These are phyloP conservation scores for Aphidius ervi DNA, from an alignment of 1,140 invertebrate genomes.

Conservation along the genomic window DNA sequence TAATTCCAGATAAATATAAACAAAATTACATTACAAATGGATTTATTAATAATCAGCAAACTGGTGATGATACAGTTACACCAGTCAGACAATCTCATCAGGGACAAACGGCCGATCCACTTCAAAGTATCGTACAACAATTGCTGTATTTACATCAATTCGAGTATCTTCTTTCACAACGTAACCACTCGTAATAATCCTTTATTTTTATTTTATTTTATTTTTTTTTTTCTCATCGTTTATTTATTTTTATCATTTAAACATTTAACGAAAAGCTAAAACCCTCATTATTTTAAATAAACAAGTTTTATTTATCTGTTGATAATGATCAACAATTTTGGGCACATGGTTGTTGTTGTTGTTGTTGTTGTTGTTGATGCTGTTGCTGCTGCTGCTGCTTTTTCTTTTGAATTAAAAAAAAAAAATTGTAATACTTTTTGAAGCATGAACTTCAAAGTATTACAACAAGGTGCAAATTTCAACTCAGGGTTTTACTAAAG, in stretches of 20 bases:
- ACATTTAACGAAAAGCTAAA: too few species aligned
- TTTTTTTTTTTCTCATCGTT: too few species aligned
- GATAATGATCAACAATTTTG: background rate
- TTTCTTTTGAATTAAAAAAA: too few species aligned
- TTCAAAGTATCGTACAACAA: slow-evolving; percentile 50
- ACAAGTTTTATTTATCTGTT: background rate
- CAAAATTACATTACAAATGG: slow-evolving; percentile 34
- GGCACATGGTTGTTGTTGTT: too few species aligned
- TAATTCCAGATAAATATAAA: slow-evolving; percentile 21
- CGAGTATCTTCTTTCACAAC: slow-evolving; percentile 45
- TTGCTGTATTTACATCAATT: slow-evolving; percentile 44
- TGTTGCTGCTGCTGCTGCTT: too few species aligned
- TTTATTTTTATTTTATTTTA: background rate
- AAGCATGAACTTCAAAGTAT: too few species aligned
- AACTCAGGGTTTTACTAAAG: too few species aligned
- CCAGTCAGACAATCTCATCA: slow-evolving; percentile 34
- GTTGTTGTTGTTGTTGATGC: too few species aligned
- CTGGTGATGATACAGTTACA: slow-evolving; percentile 40
- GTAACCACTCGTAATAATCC: slow-evolving; percentile 36
- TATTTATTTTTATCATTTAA: background rate
- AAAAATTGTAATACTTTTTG: too few species aligned
- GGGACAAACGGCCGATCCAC: slow-evolving; percentile 37
- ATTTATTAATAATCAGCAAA: slow-evolving; percentile 34
- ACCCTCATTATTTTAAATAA: too few species aligned
- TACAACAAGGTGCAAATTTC: too few species aligned